Conservation (phyloP, 2,888 invertebrate species). For the Antitype chi region DNA sequence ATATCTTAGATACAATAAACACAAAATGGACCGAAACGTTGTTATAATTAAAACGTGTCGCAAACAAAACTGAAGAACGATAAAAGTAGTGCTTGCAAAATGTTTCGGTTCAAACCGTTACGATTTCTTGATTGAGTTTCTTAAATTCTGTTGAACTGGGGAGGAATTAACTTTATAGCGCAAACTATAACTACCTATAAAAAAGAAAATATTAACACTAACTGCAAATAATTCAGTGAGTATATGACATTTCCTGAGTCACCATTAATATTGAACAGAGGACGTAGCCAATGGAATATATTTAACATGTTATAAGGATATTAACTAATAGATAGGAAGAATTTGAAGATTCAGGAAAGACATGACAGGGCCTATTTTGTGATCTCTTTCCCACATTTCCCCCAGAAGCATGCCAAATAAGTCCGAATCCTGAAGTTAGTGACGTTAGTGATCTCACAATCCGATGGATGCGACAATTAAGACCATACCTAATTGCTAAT, state of each 20-base stretch:
- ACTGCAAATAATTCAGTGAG: background rate
- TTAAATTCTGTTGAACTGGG: constrained; percentile 33
- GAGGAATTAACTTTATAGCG: constrained; percentile 2
- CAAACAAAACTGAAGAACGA: constrained; percentile 48
- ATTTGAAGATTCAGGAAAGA: background rate
- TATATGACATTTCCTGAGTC: background rate
- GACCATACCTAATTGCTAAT: background rate
- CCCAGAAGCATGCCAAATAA: no score
- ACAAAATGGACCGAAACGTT: constrained; percentile 59
- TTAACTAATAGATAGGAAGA: background rate
- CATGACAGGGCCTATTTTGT: no score
- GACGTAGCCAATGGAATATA: background rate
- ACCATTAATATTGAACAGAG: background rate
- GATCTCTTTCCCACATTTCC: no score
- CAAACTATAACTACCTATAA: background rate
- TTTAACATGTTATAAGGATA: no score
- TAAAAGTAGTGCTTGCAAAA: constrained; percentile 48
- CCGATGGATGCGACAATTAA: background rate
- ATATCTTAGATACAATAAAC: constrained; percentile 42
- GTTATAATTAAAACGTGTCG: constrained; percentile 62
- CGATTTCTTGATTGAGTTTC: constrained; percentile 54
- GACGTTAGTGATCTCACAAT: no score
- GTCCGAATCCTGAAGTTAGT: no score
- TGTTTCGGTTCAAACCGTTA: constrained; percentile 32
- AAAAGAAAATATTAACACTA: background rate